These are phyloP conservation scores for Achatina immaculata DNA, from an alignment of 1,140 invertebrate genomes.

Conservation along the genomic window DNA sequence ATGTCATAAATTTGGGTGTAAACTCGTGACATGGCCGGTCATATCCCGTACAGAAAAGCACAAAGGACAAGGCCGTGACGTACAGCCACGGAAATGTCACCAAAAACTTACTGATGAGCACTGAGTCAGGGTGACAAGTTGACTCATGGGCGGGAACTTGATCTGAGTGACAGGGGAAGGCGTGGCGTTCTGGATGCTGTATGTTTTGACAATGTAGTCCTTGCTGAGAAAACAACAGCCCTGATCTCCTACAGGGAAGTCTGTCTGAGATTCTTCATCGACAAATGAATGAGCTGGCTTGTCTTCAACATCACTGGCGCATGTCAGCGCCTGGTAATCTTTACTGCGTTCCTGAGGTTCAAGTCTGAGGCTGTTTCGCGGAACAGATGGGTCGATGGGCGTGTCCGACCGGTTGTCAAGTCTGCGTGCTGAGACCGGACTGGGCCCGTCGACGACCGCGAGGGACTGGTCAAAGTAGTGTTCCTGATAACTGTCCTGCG, in stretches of 20 bases:
- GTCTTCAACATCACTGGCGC: not conserved
- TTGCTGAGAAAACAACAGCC: not conserved
- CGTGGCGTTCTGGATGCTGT: slow-evolving; percentile 41
- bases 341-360: not conserved
- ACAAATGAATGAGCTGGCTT: not conserved
- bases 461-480: not conserved
- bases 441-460: not conserved
- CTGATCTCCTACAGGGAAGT: not conserved
- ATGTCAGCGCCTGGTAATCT: not conserved
- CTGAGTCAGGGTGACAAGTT: too few relatives aligned
- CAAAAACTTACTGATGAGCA: too few relatives aligned
- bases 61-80: too few relatives aligned
- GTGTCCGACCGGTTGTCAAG: not conserved
- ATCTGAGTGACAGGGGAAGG: slow-evolving; percentile 23
- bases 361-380: too few relatives aligned
- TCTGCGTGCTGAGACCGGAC: not conserved
- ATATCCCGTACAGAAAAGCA: too few relatives aligned
- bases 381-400: too few relatives aligned
- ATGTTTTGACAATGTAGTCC: slow-evolving; percentile 35
- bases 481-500: slow-evolving; percentile 14
- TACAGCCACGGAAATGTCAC: too few relatives aligned
- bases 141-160: slow-evolving; percentile 13
- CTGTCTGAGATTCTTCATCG: slow-evolving; percentile 25
- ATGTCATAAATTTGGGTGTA: too few relatives aligned
- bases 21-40: too few relatives aligned